phyloP scores from a whole-genome alignment of 2,797 vertebrate genomes.

The Cheirogaleus major region DNA sequence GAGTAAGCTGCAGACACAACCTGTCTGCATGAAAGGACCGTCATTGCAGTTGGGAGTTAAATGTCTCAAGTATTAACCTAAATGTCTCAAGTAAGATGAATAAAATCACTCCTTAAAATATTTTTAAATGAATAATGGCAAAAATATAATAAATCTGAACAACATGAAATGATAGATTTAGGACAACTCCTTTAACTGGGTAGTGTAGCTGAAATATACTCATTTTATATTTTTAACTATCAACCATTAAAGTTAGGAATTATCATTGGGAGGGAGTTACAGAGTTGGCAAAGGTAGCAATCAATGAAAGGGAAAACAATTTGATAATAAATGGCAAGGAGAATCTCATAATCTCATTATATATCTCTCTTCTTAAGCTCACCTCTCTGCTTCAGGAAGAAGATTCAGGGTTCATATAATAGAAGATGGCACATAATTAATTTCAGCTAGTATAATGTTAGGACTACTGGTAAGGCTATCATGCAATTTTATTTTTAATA shows the following conservation, averaged over 20 bases:
- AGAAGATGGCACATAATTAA: not conserved
- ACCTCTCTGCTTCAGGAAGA: not conserved
- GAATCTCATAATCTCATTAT: conserved; percentile 1
- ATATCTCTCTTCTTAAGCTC: not conserved
- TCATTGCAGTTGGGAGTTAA: not conserved
- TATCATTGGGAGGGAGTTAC: not conserved
- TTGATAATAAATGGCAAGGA: not conserved
- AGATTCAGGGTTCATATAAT: not conserved
- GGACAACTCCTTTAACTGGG: not conserved
- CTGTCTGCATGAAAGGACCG: not conserved
- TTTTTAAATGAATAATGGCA: not conserved
- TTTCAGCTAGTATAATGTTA: not conserved
- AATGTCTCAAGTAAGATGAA: not conserved
- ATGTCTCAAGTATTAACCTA: not conserved
- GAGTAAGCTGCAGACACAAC: not conserved
- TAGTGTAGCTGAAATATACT: not conserved
- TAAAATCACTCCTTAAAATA: conserved; percentile 16
- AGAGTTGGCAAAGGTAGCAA: not conserved
- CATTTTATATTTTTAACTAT: not conserved
- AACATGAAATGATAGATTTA: not conserved
- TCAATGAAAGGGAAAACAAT: conserved; percentile 16
- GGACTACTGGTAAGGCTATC: not conserved
- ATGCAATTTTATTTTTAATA: conserved; percentile 40
- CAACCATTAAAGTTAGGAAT: conserved; percentile 5
- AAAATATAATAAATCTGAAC: not conserved